These are phyloP conservation scores for Papio anubis DNA, from an alignment of 2,113 vertebrate genomes.

Conservation along the genomic window DNA sequence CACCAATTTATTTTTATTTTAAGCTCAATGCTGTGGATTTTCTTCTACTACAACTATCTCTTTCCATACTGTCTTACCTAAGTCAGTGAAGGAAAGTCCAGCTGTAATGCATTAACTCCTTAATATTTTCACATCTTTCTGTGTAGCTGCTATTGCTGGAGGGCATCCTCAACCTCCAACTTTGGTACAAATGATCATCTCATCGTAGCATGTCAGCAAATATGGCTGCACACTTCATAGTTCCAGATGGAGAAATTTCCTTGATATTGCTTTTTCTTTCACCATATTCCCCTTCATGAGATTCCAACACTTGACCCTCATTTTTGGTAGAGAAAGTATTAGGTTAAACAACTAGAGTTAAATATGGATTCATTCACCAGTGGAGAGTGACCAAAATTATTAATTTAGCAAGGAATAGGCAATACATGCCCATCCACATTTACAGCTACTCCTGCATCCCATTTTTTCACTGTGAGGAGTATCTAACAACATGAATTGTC, in stretches of 20 bases:
- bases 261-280: not conserved
- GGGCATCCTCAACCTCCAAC: not conserved
- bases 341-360: not conserved
- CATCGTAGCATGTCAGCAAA: not conserved
- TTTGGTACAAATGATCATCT: not conserved
- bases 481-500: not conserved
- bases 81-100: not conserved
- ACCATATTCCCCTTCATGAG: not conserved
- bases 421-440: not conserved
- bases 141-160: not conserved
- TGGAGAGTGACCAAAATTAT: not conserved
- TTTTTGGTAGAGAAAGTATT: not conserved
- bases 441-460: not conserved
- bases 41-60: not conserved
- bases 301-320: not conserved
- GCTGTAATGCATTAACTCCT: not conserved
- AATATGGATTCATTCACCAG: not conserved
- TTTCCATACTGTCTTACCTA: not conserved
- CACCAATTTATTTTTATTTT: conserved; percentile 14
- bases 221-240: not conserved
- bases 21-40: conserved; percentile 6
- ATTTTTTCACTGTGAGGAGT: not conserved
- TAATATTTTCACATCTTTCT: not conserved
- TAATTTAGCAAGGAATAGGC: not conserved
- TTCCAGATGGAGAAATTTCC: not conserved